phyloP scores from a whole-genome alignment of 1,140 invertebrate genomes.

The Ceratosolen solmsi region DNA sequence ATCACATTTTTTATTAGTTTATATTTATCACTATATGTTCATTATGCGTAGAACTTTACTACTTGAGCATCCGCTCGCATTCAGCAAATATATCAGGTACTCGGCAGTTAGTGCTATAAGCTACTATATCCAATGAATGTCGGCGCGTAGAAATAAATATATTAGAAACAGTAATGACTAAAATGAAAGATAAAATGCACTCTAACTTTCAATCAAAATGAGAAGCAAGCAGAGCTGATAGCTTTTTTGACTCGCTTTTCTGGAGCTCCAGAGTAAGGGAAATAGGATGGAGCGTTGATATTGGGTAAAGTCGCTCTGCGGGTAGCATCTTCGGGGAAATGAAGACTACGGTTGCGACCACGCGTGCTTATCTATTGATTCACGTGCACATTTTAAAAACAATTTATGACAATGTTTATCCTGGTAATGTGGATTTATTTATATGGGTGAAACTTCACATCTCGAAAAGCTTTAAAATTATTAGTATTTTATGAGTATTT shows the following conservation, averaged over 20 bases:
- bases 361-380: neutral
- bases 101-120: no score
- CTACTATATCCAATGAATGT: neutral
- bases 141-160: neutral
- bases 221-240: neutral
- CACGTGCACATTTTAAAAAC: neutral
- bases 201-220: no score
- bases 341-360: neutral
- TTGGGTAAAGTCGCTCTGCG: neutral
- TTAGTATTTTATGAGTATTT: neutral
- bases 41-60: no score
- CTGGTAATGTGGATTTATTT: neutral
- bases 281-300: neutral
- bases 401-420: neutral
- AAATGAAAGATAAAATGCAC: neutral
- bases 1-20: no score
- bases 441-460: neutral
- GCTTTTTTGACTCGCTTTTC: neutral
- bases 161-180: neutral
- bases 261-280: neutral
- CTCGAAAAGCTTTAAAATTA: neutral
- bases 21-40: no score
- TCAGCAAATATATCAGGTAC: no score
- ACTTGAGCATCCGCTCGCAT: no score
- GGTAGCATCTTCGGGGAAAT: slow-evolving; percentile 1